A percentile compares a stretch with the other conserved stretches of the same genome.
Conservation (phyloP, 1,140 invertebrate species). For the Potamilus streckersoni region DNA sequence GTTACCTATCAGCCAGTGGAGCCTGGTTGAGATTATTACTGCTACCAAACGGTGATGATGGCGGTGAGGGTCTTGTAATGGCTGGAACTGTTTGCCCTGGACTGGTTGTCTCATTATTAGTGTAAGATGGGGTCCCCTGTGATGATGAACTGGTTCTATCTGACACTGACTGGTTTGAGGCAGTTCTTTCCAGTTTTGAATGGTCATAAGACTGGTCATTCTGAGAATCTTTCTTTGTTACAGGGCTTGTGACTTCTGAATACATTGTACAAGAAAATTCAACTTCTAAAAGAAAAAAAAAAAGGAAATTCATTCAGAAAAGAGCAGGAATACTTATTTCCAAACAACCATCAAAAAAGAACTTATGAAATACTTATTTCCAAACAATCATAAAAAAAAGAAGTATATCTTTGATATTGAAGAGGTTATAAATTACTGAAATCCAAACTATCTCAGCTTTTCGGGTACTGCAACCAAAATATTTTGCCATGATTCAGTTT, state of each 20-base stretch:
- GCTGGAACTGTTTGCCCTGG: conserved; percentile 6
- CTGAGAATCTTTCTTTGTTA: too few relatives aligned
- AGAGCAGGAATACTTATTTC: too few relatives aligned
- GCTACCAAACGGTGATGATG: conserved; percentile 19
- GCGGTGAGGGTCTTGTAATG: conserved; percentile 9
- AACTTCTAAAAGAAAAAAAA: background rate
- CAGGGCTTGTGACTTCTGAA: too few relatives aligned
- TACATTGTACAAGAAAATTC: too few relatives aligned
- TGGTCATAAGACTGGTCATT: background rate
- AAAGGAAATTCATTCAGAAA: background rate
- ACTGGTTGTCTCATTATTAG: conserved; percentile 13
- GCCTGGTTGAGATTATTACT: conserved; percentile 17
- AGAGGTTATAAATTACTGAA: too few relatives aligned
- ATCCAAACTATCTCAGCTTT: too few relatives aligned
- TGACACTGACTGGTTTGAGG: conserved; percentile 14
- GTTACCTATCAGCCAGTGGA: conserved; percentile 35
- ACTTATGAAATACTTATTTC: too few relatives aligned
- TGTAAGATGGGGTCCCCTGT: conserved; percentile 19
- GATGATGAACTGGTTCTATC: conserved; percentile 4
- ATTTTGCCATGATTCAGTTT: too few relatives aligned
- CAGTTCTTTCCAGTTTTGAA: conserved; percentile 6
- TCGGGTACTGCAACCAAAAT: too few relatives aligned
- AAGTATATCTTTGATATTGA: too few relatives aligned
- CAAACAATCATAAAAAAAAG: too few relatives aligned
- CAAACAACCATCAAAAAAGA: too few relatives aligned